Evolutionary conservation across 2,113 vertebrate genomes (phyloP).

Genomic region (Bagarius yarrelli): DNA sequence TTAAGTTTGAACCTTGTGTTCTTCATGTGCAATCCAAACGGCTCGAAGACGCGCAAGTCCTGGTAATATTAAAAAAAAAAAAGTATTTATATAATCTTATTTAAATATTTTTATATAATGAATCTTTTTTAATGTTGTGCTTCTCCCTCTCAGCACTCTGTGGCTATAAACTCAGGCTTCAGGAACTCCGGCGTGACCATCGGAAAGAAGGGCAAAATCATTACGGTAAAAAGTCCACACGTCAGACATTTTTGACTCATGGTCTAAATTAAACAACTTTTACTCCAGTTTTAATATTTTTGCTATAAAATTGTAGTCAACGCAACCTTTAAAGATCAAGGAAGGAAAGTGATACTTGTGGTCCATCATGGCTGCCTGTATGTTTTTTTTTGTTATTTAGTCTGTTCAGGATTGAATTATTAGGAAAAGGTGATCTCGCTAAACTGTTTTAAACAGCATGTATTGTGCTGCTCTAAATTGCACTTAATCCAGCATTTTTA

Average conservation of each 20-base stretch:
- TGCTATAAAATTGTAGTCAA: not conserved
- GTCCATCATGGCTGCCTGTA: not conserved
- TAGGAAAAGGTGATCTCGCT: too few species aligned
- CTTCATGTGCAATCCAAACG: conserved; percentile 85
- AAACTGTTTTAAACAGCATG: too few species aligned
- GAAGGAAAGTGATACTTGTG: not conserved
- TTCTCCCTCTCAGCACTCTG: conserved; percentile 74
- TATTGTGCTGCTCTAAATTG: too few species aligned
- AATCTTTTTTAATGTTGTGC: not conserved
- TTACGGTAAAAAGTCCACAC: conserved; percentile 71
- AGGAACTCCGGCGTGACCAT: conserved; percentile 93
- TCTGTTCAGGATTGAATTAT: too few species aligned
- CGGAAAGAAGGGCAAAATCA: conserved; percentile 85
- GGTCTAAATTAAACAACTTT: too few species aligned
- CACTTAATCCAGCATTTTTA: too few species aligned
- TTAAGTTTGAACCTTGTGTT: conserved; percentile 93
- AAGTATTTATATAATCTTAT: too few species aligned
- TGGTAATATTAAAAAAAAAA: conserved; percentile 72
- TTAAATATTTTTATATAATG: not conserved
- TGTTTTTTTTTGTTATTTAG: not conserved
- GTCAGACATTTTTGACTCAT: not conserved
- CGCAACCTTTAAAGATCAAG: not conserved
- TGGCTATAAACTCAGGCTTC: conserved; percentile 85
- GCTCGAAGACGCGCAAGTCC: conserved; percentile 81
- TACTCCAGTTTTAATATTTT: not conserved